These are phyloP conservation scores for Sebastes vulpes DNA, from an alignment of 2,797 vertebrate genomes.

Conservation along the genomic window DNA sequence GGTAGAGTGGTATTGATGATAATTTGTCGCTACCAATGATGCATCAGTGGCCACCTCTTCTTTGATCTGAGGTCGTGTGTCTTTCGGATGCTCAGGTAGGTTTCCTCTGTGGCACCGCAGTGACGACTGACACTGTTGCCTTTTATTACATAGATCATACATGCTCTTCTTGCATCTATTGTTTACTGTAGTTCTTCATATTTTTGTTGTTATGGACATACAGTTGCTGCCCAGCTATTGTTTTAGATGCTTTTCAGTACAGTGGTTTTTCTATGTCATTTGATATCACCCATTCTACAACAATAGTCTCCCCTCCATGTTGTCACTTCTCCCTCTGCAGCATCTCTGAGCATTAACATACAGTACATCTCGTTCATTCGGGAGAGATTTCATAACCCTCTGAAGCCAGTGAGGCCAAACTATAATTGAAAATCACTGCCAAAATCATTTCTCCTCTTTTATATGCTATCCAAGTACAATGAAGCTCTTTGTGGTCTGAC, in stretches of 20 bases:
- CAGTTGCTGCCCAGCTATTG: neutral
- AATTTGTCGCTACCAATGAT: slow-evolving; percentile 70
- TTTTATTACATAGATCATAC: neutral
- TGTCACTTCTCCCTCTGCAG: neutral
- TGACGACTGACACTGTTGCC: slow-evolving; percentile 8
- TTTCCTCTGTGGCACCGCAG: slow-evolving; percentile 25
- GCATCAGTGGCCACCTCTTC: slow-evolving; percentile 60
- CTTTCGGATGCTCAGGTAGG: slow-evolving; percentile 49
- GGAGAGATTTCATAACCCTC: slow-evolving; percentile 41
- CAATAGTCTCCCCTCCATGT: neutral
- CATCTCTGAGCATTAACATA: slow-evolving; percentile 1
- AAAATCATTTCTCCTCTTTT: slow-evolving; percentile 63
- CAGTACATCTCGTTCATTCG: slow-evolving; percentile 3
- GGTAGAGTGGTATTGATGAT: slow-evolving; percentile 74
- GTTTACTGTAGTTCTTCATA: neutral
- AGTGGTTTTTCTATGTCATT: neutral
- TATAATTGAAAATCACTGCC: slow-evolving; percentile 60
- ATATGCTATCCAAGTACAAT: slow-evolving; percentile 70
- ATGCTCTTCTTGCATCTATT: neutral
- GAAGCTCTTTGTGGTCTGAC: slow-evolving; percentile 69
- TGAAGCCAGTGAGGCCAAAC: slow-evolving; percentile 26
- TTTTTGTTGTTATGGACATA: neutral
- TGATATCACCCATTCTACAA: neutral
- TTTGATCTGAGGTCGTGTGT: slow-evolving; percentile 46
- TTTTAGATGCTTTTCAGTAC: neutral